Conservation (phyloP, 2,888 invertebrate genomes). For the Miltochrista miniata region DNA sequence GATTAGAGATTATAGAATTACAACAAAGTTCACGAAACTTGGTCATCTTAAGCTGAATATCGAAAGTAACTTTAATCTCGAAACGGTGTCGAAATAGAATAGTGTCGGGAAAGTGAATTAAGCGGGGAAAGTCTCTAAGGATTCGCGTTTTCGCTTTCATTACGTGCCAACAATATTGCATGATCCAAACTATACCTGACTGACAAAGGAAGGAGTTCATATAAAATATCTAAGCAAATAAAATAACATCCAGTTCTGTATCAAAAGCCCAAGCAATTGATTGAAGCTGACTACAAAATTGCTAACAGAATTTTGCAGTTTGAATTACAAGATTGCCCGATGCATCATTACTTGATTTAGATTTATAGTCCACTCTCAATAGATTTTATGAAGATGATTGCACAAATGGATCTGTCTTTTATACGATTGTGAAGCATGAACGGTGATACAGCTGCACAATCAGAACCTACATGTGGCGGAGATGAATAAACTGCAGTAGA, state of each 20-base stretch:
- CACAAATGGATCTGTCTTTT: slow-evolving; percentile 26
- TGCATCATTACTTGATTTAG: slow-evolving; percentile 72
- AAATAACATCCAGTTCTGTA: slow-evolving; percentile 47
- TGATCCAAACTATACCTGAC: slow-evolving; percentile 25
- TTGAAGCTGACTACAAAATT: slow-evolving; percentile 46
- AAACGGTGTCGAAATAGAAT: slow-evolving; percentile 39
- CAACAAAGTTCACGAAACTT: too few species aligned
- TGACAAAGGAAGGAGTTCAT: slow-evolving; percentile 10
- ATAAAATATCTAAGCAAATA: slow-evolving; percentile 46
- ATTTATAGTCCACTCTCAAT: slow-evolving; percentile 69
- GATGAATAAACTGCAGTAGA: too few species aligned
- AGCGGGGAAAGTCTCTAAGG: slow-evolving; percentile 77
- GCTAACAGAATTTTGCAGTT: slow-evolving; percentile 71
- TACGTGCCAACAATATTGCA: slow-evolving; percentile 54
- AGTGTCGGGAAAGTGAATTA: slow-evolving; percentile 74
- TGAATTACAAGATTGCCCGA: slow-evolving; percentile 72
- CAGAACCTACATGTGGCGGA: too few species aligned
- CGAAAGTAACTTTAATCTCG: slow-evolving; percentile 20
- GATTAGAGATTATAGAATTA: too few species aligned
- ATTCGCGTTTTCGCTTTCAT: slow-evolving; percentile 64
- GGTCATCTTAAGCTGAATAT: too few species aligned
- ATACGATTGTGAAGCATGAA: slow-evolving; percentile 32
- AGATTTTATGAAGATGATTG: slow-evolving; percentile 54
- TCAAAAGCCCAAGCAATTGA: slow-evolving; percentile 52
- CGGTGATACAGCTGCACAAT: too few species aligned